Percentiles rank a stretch among this genome's conserved stretches.
Conservation (phyloP, 2,888 invertebrate species). For the Pristionchus arcanus region DNA sequence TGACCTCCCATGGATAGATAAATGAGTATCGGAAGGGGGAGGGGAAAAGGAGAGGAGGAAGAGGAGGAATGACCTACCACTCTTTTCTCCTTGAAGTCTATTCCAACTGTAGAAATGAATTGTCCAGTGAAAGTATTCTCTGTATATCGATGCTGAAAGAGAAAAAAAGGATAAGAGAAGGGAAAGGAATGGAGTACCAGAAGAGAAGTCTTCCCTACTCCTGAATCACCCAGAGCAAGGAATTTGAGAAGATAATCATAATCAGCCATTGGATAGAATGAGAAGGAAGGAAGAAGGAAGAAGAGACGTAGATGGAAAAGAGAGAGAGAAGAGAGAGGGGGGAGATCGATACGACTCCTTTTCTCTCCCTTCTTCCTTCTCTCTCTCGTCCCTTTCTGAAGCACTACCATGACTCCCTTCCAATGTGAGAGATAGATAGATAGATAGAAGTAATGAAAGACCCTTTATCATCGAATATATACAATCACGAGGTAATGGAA, state of each 20-base stretch:
- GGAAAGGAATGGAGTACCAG: constrained; percentile 64
- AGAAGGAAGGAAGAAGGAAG: constrained; percentile 45
- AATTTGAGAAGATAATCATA: constrained; percentile 95
- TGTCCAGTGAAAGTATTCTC: constrained; percentile 93
- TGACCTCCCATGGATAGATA: not conserved
- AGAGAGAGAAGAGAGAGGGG: constrained; percentile 21
- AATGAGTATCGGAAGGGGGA: not conserved
- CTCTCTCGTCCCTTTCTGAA: constrained; percentile 54
- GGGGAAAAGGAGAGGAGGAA: constrained; percentile 1
- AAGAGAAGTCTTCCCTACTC: constrained; percentile 97
- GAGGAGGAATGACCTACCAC: constrained; percentile 84
- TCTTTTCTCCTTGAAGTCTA: constrained; percentile 96
- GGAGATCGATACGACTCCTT: not conserved
- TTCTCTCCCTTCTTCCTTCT: constrained; percentile 57
- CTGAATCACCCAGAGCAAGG: constrained; percentile 95
- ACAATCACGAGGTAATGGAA: not conserved
- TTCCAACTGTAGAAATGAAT: constrained; percentile 97
- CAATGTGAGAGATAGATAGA: not conserved
- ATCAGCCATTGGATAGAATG: constrained; percentile 81
- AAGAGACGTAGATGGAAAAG: not conserved
- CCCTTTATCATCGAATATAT: constrained; percentile 34
- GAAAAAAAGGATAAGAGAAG: not conserved
- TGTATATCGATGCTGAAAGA: constrained; percentile 90
- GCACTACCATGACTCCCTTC: not conserved
- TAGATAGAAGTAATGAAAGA: not conserved